Base-by-base conservation (phyloP, 2,113 vertebrate genomes). In the Prunella fulvescens region DNA sequence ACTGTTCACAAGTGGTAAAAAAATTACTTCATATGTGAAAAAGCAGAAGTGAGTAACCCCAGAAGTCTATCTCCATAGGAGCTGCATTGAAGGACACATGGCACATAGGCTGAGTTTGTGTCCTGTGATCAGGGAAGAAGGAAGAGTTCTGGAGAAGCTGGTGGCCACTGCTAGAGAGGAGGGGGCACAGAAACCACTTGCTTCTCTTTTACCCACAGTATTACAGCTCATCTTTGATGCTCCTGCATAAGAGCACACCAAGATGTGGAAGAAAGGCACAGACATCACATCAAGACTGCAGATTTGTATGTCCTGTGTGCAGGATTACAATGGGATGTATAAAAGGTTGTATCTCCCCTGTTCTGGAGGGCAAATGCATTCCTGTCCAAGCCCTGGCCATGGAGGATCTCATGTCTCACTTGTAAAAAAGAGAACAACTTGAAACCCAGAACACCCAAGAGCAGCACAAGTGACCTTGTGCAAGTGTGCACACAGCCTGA, bases 401-500 rank as follows among this genome's bases (percentile, higher is more conserved):
- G 29, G 23, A 64, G 33, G 15, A 37, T 17, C 51, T 58, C 0
- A 0, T 61, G 18, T 39, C 29, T 88, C 53, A 79, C 45, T 57
- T 4, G 3, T 24, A 35, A 20, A 40, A 45, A 57, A 70, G 3
- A 64, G 18, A 96, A 22, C 14, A 84, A 39, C 47, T 78, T 5
- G 12, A 67, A 92, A 26, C 29, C 58, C 69, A 72, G 26, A 79
- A 48, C 44, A 87, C 11, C 14, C 50, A 47, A 23, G 19, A 70
- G 39, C 2, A 16, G 51, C 60, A 31, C 28, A 70, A 40, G 57
- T 14, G 50, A 79, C 86, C 47, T 16, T 0, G 0, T n/a, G 44
- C 44, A 12, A 4, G 5, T 1, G 1, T 14, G 62, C 60, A 79
- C 0, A 0, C 31, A 73, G 64, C 37, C 66, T 66, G 77, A 50